Evolutionary conservation across 1,140 invertebrate genomes (phyloP).

Genomic region (Apocrypta bakeri): DNA sequence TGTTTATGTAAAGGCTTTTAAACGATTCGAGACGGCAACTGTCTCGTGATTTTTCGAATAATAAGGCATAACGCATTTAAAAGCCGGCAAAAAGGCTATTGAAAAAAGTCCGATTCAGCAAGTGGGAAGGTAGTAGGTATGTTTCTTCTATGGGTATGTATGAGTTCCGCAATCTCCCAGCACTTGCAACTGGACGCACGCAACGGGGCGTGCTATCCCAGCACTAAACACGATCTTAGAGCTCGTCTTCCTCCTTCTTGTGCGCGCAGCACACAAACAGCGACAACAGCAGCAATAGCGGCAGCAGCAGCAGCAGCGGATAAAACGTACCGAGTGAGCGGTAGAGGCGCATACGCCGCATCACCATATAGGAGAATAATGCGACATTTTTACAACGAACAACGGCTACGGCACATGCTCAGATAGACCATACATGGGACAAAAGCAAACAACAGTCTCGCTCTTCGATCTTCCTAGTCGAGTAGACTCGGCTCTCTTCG

Average conservation of each 20-base stretch:
- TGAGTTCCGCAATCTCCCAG: not conserved
- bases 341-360: slow-evolving; percentile 52
- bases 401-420: slow-evolving; percentile 42
- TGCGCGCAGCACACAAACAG: too few species aligned
- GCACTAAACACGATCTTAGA: slow-evolving; percentile 16
- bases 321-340: slow-evolving; percentile 30
- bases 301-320: not conserved
- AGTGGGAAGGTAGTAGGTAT: not conserved
- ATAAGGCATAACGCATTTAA: not conserved
- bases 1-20: not conserved
- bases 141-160: not conserved
- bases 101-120: not conserved
- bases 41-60: not conserved
- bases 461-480: not conserved
- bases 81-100: too few species aligned
- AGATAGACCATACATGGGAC: slow-evolving; percentile 69
- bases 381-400: slow-evolving; percentile 63
- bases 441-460: not conserved
- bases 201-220: slow-evolving; percentile 10
- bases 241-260: not conserved
- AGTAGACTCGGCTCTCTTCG: not conserved
- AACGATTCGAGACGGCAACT: too few species aligned
- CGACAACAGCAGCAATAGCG: not conserved
- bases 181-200: slow-evolving; percentile 11
- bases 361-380: slow-evolving; percentile 72